These are phyloP conservation scores for Brachyrhaphis roseni DNA, from an alignment of 2,797 vertebrate genomes.

Conservation along the genomic window DNA sequence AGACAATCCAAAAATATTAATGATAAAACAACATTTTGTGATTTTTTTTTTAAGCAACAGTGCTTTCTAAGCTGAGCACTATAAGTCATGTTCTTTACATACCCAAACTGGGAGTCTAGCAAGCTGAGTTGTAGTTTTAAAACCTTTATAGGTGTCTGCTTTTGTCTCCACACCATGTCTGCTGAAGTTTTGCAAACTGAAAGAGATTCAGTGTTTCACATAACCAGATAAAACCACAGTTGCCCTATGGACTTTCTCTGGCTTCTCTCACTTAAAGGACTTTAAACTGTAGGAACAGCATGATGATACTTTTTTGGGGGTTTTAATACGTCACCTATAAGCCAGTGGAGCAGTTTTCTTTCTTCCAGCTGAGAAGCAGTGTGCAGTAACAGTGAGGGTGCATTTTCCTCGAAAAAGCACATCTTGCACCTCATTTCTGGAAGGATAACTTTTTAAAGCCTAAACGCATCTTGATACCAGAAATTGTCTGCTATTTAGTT, in stretches of 20 bases:
- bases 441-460: background rate
- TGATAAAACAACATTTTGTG: background rate
- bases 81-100: background rate
- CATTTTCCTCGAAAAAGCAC: background rate
- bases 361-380: background rate
- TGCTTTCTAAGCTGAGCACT: background rate
- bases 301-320: background rate
- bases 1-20: background rate
- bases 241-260: background rate
- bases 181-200: background rate
- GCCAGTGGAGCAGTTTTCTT: background rate
- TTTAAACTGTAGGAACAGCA: background rate
- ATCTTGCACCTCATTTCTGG: background rate
- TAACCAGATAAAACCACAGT: background rate
- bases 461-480: background rate
- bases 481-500: conserved; percentile 26
- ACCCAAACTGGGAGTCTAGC: background rate
- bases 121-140: background rate
- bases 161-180: background rate
- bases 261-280: background rate
- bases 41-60: background rate
- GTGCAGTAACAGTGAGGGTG: background rate
- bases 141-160: background rate
- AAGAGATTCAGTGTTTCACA: background rate
- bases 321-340: background rate